Conservation (phyloP, 2,888 invertebrate genomes). For the Bombyx huttoni region DNA sequence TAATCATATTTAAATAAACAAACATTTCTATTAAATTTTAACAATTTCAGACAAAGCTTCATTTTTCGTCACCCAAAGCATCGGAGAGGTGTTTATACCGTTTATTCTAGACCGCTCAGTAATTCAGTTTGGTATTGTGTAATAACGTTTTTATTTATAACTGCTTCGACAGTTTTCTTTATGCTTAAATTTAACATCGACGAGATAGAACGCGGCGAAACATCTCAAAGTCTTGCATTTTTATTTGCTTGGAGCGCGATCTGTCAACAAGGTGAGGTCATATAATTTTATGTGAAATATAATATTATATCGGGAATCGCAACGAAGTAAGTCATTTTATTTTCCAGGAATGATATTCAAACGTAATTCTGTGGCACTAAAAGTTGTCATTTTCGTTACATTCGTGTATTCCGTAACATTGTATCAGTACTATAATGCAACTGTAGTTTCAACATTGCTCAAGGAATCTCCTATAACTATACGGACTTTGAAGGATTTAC, state of each 20-base stretch:
- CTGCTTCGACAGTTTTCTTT: constrained; percentile 21
- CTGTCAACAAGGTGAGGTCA: constrained; percentile 55
- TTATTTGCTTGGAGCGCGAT: constrained; percentile 55
- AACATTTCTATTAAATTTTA: not conserved
- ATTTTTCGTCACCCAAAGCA: constrained; percentile 79
- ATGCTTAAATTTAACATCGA: constrained; percentile 26
- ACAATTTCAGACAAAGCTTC: constrained; percentile 69
- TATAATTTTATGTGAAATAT: not conserved
- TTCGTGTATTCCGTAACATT: constrained; percentile 73
- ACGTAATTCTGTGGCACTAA: constrained; percentile 57
- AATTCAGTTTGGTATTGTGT: constrained; percentile 71
- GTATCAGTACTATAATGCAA: constrained; percentile 80
- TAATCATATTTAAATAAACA: not conserved
- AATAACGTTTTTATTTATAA: constrained; percentile 32
- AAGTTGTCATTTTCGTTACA: constrained; percentile 63
- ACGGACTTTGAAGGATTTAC: constrained; percentile 69
- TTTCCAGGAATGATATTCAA: constrained; percentile 48
- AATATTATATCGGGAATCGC: not conserved
- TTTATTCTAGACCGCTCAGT: constrained; percentile 76
- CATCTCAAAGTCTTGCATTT: constrained; percentile 52
- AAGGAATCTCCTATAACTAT: constrained; percentile 75
- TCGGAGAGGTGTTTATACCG: constrained; percentile 69
- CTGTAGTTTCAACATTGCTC: constrained; percentile 76
- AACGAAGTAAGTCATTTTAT: not conserved
- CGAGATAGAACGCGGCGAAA: constrained; percentile 24